Evolutionary conservation across 2,888 invertebrate species (phyloP), one percentile per base, ranked within the genome.

Genomic region (Cantharis lateralis): DNA sequence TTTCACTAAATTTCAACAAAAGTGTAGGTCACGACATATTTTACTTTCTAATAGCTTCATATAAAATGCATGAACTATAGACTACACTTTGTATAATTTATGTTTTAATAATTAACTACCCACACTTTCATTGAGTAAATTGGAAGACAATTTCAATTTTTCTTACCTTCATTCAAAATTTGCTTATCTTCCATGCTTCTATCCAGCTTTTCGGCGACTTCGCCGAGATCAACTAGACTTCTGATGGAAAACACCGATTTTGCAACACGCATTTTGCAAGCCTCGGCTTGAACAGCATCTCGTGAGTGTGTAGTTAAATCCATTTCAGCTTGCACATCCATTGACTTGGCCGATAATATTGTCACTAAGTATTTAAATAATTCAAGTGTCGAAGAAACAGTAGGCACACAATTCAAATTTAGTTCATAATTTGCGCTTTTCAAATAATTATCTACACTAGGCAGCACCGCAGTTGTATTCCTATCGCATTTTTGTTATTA

Each of bases 241-340:
- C 91, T 85, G 74, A 91, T 91, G 75, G 91, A 91, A 84, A 91
- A 91, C 71, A 91, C 91, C 75, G 91, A 91, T 82, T 91, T 91
- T 20, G 91, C 91, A 10, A 90, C 89, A 48, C 91, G 87, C 68
- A 90, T 88, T 82, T 91, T 91, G 64, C 85, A 89, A 81, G 79
- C 88, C 83, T 84, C 87, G 81, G 83, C 86, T 79, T 79, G 85
- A 80, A 80, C 81, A 15, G 80, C 81, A 13, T 87, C 88, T 84
- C 89, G 86, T 32, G 87, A 88, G 74, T 89, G 88, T 74, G 89
- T 90, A 80, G 89, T 89, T 79, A 90, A 86, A 82, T 90, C 90
- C 90, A 90, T 90, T 82, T 88, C 87, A 28, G 81, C 15, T 48
- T 70, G 61, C 62, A 71, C 70, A 74, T 77, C 77, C 77, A 77